Conservation (phyloP, 2,888 invertebrate genomes). For the Plagodis dolabraria region DNA sequence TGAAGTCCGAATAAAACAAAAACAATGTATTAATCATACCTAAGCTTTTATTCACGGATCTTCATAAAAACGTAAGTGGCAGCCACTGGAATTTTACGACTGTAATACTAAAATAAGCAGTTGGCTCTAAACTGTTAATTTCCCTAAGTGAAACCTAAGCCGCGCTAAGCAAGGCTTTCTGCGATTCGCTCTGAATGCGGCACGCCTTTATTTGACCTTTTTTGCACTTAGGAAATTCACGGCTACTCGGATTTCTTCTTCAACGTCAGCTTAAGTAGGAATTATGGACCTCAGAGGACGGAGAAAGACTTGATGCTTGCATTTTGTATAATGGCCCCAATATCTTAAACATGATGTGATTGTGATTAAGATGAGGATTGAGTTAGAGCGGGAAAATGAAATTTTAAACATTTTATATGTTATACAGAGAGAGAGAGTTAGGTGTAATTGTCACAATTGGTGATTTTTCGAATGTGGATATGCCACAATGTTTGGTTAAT, state of each 20-base stretch:
- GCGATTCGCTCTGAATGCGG: slow-evolving; percentile 34
- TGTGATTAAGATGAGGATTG: too few species aligned
- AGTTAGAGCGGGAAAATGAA: too few species aligned
- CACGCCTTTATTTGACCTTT: slow-evolving; percentile 23
- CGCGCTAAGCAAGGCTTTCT: slow-evolving; percentile 42
- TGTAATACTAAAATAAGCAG: slow-evolving; percentile 53
- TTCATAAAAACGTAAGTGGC: slow-evolving; percentile 34
- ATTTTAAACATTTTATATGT: too few species aligned
- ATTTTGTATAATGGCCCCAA: too few species aligned
- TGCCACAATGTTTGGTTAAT: too few species aligned
- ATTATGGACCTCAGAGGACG: slow-evolving; percentile 17
- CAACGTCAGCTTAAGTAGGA: slow-evolving; percentile 31
- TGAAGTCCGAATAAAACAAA: too few species aligned
- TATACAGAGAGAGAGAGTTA: too few species aligned
- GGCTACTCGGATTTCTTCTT: slow-evolving; percentile 29
- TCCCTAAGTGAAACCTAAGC: slow-evolving; percentile 55
- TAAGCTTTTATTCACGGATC: slow-evolving; percentile 15
- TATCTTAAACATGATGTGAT: too few species aligned
- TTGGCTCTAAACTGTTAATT: slow-evolving; percentile 52
- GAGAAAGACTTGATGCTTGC: neutral
- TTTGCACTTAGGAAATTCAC: slow-evolving; percentile 35
- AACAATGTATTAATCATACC: too few species aligned
- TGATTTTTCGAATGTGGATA: too few species aligned
- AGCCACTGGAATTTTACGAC: slow-evolving; percentile 34
- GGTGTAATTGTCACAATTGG: too few species aligned